Conservation (phyloP, 2,888 invertebrate genomes). For the Phyllotreta cruciferae region DNA sequence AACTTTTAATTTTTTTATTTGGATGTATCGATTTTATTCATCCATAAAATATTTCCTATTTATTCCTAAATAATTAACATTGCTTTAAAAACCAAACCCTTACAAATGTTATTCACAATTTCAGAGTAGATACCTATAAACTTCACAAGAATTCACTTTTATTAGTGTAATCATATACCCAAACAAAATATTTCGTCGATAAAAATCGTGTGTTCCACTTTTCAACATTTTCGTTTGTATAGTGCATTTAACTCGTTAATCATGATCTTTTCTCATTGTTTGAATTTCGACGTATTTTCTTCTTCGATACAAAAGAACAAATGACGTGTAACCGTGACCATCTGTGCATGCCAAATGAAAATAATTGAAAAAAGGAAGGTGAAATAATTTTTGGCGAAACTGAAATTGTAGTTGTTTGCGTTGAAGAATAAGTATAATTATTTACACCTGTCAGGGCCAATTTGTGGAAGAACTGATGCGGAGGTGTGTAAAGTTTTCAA, state of each 20-base stretch:
- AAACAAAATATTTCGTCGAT: no score
- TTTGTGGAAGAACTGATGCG: neutral
- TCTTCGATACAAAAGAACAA: constrained; percentile 10
- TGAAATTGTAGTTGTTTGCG: constrained; percentile 16
- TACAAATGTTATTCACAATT: no score
- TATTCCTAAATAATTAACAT: no score
- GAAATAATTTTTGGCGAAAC: constrained; percentile 7
- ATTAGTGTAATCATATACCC: no score
- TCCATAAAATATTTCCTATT: no score
- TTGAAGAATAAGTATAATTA: constrained; percentile 18
- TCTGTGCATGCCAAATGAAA: constrained; percentile 20
- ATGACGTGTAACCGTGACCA: constrained; percentile 12
- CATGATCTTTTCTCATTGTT: constrained; percentile 14
- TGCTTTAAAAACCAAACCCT: no score
- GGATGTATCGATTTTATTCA: no score
- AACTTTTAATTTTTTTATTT: no score
- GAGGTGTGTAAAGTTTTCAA: no score
- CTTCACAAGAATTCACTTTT: no score
- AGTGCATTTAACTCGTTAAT: constrained; percentile 13
- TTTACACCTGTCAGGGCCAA: constrained; percentile 12
- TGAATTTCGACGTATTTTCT: constrained; percentile 15
- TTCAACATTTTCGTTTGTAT: neutral
- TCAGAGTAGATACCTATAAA: no score
- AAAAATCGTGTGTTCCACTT: constrained; percentile 1
- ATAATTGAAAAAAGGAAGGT: constrained; percentile 14